Evolutionary conservation across 2,888 invertebrate species (phyloP), one percentile per base, ranked within the genome.

Genomic region (Sesia bembeciformis): DNA sequence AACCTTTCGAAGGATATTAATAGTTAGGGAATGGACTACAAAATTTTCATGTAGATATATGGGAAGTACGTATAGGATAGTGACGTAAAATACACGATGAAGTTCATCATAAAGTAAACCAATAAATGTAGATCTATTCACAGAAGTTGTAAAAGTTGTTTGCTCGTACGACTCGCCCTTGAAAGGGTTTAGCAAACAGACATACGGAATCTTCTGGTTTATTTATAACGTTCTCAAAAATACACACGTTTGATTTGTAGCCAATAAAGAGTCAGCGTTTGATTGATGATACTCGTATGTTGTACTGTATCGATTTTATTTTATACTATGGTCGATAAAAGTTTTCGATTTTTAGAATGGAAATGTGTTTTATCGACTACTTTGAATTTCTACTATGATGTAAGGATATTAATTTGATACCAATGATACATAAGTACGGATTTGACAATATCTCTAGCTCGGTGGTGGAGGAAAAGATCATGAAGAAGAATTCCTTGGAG

Each of bases 101-200:
- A 74, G 61, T 73, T 72, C 50, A 65, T 63, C 62, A 66, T 65
- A 67, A 62, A 68, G 63, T 70, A 67, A 63, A 75, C 72, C 72
- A 70, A 74, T 75, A 67, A 64, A 74, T 64, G 68, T 70, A 60
- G 59, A 65, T 73, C 73, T 84, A 84, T 83, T 80, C 76, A 60
- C 67, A 70, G 78, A 67, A 65, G 78, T 66, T 76, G 76, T 83
- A 78, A 84, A 84, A 81, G 54, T 65, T 77, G 78, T 80, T 80
- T 79, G 74, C 72, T 78, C 76, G 74, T 74, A 70, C 67, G 65
- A 64, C 59, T 62, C 66, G 81, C 72, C 84, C 85, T 85, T 85
- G 85, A 66, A 68, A 74, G 78, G 79, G 76, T 74, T 76, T 73
- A 67, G 66, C 68, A 60, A 63, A 70, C 66, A 58, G 60, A 59